Conservation (phyloP, 2,113 vertebrate species). For the Argyrosomus japonicus region DNA sequence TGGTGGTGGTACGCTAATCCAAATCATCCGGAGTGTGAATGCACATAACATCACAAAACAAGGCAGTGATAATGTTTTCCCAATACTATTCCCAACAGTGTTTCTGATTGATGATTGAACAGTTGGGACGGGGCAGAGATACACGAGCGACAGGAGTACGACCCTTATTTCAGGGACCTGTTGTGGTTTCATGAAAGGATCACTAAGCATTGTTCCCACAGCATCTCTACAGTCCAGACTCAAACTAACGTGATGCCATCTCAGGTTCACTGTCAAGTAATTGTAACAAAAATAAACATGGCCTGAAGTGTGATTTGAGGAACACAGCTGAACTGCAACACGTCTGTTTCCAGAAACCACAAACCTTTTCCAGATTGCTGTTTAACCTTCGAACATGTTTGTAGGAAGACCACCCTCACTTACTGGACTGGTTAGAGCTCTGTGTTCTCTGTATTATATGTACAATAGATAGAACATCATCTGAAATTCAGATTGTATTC, state of each 20-base stretch:
- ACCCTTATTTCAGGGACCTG: background rate
- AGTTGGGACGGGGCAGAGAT: slow-evolving; percentile 7
- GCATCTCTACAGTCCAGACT: background rate
- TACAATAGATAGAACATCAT: background rate
- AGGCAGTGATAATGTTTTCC: background rate
- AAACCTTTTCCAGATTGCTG: background rate
- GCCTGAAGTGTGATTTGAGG: background rate
- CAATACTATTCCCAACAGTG: too few species aligned
- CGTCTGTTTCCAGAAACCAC: slow-evolving; percentile 2
- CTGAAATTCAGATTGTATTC: background rate
- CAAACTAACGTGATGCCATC: background rate
- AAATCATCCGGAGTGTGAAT: background rate
- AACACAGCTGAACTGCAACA: slow-evolving; percentile 1
- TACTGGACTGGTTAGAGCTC: background rate
- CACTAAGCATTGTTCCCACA: background rate
- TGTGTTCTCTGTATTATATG: background rate
- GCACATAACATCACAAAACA: background rate
- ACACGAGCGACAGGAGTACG: background rate
- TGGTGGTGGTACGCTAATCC: background rate
- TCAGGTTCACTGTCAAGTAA: background rate
- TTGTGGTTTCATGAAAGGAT: background rate
- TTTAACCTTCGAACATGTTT: background rate
- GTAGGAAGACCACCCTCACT: background rate
- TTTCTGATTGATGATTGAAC: slow-evolving; percentile 6
- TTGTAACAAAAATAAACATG: background rate